Percentiles rank a stretch among this genome's conserved stretches.
phyloP scores from a whole-genome alignment of 2,797 vertebrate genomes.

The Sebastes hopkinsi region DNA sequence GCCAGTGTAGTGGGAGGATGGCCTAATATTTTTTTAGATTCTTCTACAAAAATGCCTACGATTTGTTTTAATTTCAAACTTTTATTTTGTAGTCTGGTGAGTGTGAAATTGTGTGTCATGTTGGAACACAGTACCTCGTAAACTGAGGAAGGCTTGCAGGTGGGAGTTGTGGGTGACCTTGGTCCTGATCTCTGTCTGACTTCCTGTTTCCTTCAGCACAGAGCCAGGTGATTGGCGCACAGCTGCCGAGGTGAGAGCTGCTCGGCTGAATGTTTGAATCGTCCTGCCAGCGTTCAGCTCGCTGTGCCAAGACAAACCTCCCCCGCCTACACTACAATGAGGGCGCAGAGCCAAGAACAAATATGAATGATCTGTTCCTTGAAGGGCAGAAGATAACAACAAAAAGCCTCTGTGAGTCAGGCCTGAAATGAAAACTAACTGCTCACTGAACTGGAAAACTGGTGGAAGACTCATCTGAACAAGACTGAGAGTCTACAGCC shows the following conservation, averaged over 20 bases:
- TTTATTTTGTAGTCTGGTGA: not conserved
- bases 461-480: not conserved
- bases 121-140: not conserved
- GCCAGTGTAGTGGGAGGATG: not conserved
- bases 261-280: not conserved
- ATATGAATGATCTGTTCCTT: constrained; percentile 6
- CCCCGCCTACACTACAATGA: constrained; percentile 3
- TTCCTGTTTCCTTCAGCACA: not conserved
- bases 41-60: not conserved
- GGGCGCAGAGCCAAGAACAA: constrained; percentile 6
- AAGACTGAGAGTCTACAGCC: not conserved
- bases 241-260: not conserved
- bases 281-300: not conserved
- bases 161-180: not conserved
- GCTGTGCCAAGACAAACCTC: constrained; percentile 17
- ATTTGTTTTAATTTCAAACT: not conserved
- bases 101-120: not conserved
- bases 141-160: not conserved
- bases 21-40: not conserved
- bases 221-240: not conserved
- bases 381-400: constrained; percentile 9
- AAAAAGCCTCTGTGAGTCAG: not conserved
- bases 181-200: not conserved
- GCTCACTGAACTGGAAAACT: not conserved
- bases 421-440: not conserved